phyloP scores from a whole-genome alignment of 2,797 vertebrate species.

The Pseudopleuronectes americanus region DNA sequence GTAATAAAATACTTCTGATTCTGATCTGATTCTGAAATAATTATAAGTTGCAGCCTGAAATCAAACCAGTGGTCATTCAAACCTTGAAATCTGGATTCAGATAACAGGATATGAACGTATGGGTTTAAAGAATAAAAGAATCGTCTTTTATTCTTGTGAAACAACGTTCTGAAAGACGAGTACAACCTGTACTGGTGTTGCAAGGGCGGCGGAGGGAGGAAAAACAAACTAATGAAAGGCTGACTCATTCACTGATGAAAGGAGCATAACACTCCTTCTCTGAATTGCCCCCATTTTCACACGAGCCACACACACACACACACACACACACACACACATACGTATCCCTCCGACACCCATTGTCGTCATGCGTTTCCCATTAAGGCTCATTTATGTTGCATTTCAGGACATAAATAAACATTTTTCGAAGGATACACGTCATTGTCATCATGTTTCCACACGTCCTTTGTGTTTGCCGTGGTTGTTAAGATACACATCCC shows the following conservation, averaged over 20 bases:
- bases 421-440: no score
- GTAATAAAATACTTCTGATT: no score
- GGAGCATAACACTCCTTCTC: conserved; percentile 52
- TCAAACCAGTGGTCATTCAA: not conserved
- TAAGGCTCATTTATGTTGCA: no score
- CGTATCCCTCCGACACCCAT: not conserved
- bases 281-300: conserved; percentile 55
- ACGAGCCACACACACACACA: conserved; percentile 24
- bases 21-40: no score
- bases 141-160: no score
- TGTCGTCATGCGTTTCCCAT: no score
- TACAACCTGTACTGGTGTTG: conserved; percentile 11
- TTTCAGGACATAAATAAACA: no score
- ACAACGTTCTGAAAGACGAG: conserved; percentile 5
- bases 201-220: conserved; percentile 7
- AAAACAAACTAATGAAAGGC: conserved; percentile 52
- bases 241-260: conserved; percentile 64
- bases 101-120: not conserved
- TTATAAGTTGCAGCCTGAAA: not conserved
- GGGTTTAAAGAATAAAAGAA: not conserved
- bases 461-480: no score
- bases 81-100: not conserved
- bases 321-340: conserved; percentile 12
- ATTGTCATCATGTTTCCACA: no score
- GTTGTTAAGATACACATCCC: no score